These are phyloP conservation scores for Oryzias woworae DNA, from an alignment of 2,113 vertebrate genomes.

Conservation along the genomic window DNA sequence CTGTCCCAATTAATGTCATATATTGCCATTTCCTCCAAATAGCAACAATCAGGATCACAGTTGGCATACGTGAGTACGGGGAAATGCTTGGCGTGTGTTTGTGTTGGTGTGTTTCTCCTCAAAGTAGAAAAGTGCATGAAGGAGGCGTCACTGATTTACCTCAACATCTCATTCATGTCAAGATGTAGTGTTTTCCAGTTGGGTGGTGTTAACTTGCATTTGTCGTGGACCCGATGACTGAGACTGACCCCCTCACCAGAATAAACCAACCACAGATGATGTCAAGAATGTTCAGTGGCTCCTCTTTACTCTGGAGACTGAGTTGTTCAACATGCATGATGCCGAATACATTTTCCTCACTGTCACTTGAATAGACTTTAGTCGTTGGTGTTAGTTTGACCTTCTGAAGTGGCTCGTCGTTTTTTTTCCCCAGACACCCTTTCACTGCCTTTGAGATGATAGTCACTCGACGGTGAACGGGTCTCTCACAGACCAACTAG, in stretches of 20 bases:
- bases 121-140: conserved; percentile 86
- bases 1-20: conserved; percentile 57
- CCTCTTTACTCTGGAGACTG: conserved; percentile 10
- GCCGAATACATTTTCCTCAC: conserved; percentile 15
- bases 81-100: conserved; percentile 78
- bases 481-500: conserved; percentile 63
- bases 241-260: not conserved
- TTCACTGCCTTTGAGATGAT: conserved; percentile 57
- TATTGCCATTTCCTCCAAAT: conserved; percentile 76
- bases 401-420: conserved; percentile 30
- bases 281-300: not conserved
- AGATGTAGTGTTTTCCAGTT: conserved; percentile 18
- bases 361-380: conserved; percentile 9
- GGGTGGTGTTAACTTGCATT: conserved; percentile 19
- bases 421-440: conserved; percentile 50
- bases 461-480: conserved; percentile 60
- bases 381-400: conserved; percentile 2
- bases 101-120: conserved; percentile 76
- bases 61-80: conserved; percentile 87
- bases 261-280: not conserved
- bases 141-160: conserved; percentile 65
- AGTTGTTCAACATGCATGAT: conserved; percentile 46
- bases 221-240: conserved; percentile 30
- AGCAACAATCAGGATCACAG: conserved; percentile 82
- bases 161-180: conserved; percentile 12